Evolutionary conservation across 2,113 vertebrate species (phyloP), one percentile per base, ranked within the genome.

Genomic region (Triplophysa dalaica): DNA sequence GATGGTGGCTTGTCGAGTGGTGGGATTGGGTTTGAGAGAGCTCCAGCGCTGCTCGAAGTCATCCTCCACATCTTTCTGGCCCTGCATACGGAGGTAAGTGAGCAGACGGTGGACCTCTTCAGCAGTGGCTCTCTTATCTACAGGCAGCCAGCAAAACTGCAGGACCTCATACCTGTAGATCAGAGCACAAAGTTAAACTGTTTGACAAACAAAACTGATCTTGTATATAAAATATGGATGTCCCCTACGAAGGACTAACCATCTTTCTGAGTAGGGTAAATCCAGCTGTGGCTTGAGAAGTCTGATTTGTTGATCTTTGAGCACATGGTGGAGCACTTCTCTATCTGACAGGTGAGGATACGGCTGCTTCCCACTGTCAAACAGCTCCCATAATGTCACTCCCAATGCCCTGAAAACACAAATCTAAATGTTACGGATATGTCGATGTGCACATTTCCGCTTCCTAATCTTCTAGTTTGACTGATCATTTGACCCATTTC

Each of bases 11-110:
- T 97, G 96, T 82, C 96, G 93, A 0, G 90, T 87, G 26, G 85
- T 87, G 0, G 93, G 89, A 82, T 93, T 95, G 0, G 97, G 96
- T 82, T 96, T 98, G 2, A 98, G 96, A 22, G 95, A 91, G 0
- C 95, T 94, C 98, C 98, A 99, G 80, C 98, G 96, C 70, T 97
- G 96, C 17, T 98, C 96, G 21, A 97, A 98, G 85, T 98, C 97
- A 0, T 94, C 93, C 69, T 96, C 96, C 0, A 95, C 89, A 88
- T 96, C 96, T 88, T 94, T 94, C 77, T 98, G 97, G 85, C 96
- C 97, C 79, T 99, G 98, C 96, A 98, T 94, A 67, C 95, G 95
- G 67, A 99, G 94, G 82, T 96, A 99, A 29, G 95, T 97, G 12
- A 99, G 85, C 78, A 99, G 91, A 24, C 96, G 93, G 58, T 98